phyloP scores from a whole-genome alignment of 2,113 vertebrate species.

The Cyprinodon tularosa region DNA sequence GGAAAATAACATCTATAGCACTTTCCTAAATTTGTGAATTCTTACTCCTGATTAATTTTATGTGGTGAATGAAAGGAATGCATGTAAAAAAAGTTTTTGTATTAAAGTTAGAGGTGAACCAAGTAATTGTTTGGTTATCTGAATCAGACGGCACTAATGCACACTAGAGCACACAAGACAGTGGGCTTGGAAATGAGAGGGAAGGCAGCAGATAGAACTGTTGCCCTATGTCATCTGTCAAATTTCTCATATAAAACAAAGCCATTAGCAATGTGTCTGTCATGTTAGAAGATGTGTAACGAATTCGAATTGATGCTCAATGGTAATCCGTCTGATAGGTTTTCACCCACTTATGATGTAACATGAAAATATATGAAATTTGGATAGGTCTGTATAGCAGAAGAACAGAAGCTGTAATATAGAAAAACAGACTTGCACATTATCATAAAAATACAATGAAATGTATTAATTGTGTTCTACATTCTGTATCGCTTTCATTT shows the following conservation, averaged over 20 bases:
- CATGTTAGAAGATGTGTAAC: slow-evolving; percentile 19
- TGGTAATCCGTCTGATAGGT: background rate
- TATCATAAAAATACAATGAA: slow-evolving; percentile 1
- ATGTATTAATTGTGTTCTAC: background rate
- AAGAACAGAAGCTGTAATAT: background rate
- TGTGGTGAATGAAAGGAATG: background rate
- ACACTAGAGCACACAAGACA: slow-evolving; percentile 22
- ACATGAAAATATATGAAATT: background rate
- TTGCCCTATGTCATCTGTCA: slow-evolving; percentile 37
- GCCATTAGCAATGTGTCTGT: slow-evolving; percentile 26
- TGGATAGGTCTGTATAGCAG: background rate
- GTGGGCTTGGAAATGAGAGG: slow-evolving; percentile 21
- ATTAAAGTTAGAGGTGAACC: too few relatives aligned
- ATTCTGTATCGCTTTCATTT: background rate
- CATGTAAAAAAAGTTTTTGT: background rate
- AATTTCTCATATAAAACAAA: slow-evolving; percentile 41
- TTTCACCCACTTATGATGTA: slow-evolving; percentile 2
- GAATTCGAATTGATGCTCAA: slow-evolving; percentile 23
- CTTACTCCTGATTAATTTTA: background rate
- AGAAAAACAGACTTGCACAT: background rate
- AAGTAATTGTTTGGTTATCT: background rate
- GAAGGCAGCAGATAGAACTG: slow-evolving; percentile 23
- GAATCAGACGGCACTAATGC: slow-evolving; percentile 8
- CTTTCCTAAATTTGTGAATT: background rate
- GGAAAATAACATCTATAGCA: background rate